A percentile compares a stretch with the other conserved stretches of the same genome.
phyloP scores from a whole-genome alignment of 2,113 vertebrate species.

The Sporophila hypoxantha region DNA sequence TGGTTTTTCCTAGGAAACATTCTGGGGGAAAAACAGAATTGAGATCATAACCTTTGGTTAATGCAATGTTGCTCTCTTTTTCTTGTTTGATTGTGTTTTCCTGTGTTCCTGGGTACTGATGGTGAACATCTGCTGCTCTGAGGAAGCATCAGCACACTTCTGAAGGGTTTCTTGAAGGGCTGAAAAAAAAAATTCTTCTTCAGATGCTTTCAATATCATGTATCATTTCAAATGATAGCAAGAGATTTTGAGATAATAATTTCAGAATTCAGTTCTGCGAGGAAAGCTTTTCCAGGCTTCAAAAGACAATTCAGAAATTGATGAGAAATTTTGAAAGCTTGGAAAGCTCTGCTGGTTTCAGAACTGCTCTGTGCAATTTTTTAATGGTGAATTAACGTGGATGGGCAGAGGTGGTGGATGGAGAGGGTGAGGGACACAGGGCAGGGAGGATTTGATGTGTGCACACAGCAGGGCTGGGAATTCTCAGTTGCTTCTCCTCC shows the following conservation, averaged over 20 bases:
- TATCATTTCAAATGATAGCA: background rate
- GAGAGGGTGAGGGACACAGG: background rate
- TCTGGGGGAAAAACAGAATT: background rate
- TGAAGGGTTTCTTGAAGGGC: background rate
- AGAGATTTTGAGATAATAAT: background rate
- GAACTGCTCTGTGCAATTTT: background rate
- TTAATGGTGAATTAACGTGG: background rate
- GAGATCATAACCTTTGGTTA: background rate
- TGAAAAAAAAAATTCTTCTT: background rate
- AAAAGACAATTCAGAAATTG: background rate
- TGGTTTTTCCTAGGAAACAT: background rate
- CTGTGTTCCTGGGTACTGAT: background rate
- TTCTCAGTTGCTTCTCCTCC: background rate
- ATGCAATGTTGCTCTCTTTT: background rate
- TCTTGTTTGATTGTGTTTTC: background rate
- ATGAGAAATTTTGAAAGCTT: background rate
- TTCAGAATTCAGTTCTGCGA: background rate
- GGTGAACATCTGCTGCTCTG: background rate
- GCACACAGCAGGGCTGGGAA: background rate
- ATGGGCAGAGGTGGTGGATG: background rate
- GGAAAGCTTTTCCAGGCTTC: background rate
- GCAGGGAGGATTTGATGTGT: background rate
- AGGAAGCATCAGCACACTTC: background rate
- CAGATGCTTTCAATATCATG: background rate
- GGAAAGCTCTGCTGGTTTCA: background rate